A percentile compares a stretch with the other conserved stretches of the same genome.
These are phyloP conservation scores for Malacosoma neustria DNA, from an alignment of 2,888 invertebrate species.

Conservation along the genomic window DNA sequence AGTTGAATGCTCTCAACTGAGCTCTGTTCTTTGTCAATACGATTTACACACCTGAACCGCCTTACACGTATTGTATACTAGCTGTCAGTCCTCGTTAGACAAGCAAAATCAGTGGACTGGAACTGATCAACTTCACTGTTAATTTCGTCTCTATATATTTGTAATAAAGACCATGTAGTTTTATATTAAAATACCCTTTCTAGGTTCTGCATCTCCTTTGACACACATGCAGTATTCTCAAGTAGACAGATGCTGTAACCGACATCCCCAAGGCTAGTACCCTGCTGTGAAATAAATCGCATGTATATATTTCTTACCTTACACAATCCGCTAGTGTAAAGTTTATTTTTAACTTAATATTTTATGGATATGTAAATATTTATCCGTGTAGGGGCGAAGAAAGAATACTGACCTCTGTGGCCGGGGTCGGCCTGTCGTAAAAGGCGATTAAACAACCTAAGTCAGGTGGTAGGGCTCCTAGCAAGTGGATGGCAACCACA, in stretches of 20 bases:
- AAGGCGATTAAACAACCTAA: no score
- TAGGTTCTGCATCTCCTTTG: constrained; percentile 13
- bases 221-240: constrained; percentile 37
- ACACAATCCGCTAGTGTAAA: constrained; percentile 6
- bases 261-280: constrained; percentile 31
- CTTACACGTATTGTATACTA: constrained; percentile 34
- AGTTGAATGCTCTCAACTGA: no score
- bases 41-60: constrained; percentile 36
- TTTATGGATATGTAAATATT: background rate
- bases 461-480: no score
- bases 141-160: constrained; percentile 9
- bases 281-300: constrained; percentile 48
- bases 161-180: constrained; percentile 17
- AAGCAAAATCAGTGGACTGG: constrained; percentile 30
- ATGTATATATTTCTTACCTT: constrained; percentile 7
- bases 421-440: no score
- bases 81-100: constrained; percentile 43
- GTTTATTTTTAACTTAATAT: background rate
- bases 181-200: background rate
- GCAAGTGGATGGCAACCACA: no score
- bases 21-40: constrained; percentile 24
- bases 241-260: constrained; percentile 38
- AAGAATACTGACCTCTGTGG: no score
- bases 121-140: constrained; percentile 13
- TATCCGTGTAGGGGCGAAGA: no score